phyloP scores from a whole-genome alignment of 2,888 invertebrate genomes.

The Diogma glabrata region DNA sequence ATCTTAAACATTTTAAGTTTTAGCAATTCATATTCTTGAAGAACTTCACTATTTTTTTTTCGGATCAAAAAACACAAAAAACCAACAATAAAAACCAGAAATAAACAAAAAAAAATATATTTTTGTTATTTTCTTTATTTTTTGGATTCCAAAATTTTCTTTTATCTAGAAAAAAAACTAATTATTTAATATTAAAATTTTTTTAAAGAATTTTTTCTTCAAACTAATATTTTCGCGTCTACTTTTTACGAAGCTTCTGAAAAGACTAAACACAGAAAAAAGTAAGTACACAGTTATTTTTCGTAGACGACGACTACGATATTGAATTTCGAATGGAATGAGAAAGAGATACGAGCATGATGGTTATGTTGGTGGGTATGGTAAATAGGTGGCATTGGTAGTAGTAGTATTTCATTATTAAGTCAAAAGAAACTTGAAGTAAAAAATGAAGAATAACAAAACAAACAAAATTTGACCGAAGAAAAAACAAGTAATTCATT shows the following conservation, averaged over 20 bases:
- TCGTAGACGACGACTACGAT: slow-evolving; percentile 8
- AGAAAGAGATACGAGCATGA: neutral
- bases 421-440: no score
- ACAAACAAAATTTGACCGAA: no score
- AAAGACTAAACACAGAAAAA: slow-evolving; percentile 9
- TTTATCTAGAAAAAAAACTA: slow-evolving; percentile 2
- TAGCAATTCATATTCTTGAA: no score
- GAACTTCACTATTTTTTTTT: no score
- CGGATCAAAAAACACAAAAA: no score
- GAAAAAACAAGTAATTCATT: no score
- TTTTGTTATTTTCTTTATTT: neutral
- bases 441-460: no score
- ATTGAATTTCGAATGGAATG: neutral
- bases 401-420: no score
- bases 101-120: slow-evolving; percentile 1
- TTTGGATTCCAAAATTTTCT: slow-evolving; percentile 2
- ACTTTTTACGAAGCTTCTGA: slow-evolving; percentile 6
- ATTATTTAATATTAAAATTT: slow-evolving; percentile 1
- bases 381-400: no score
- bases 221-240: neutral
- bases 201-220: slow-evolving; percentile 6
- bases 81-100: neutral
- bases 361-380: no score
- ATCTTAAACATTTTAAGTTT: no score
- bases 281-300: slow-evolving; percentile 5